Conservation (phyloP, 2,888 invertebrate genomes). For the Perithous albicinctus region DNA sequence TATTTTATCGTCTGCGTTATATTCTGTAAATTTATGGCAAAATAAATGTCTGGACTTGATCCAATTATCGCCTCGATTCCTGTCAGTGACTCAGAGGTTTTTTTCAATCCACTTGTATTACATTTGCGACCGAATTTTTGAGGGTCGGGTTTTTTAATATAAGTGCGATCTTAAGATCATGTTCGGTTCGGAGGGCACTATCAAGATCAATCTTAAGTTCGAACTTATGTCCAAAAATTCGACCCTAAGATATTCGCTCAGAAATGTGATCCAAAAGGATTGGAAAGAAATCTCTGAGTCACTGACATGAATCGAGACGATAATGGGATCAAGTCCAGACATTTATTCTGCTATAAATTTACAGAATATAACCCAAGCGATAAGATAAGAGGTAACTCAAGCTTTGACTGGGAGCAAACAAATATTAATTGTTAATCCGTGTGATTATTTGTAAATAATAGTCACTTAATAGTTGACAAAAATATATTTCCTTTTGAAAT, state of each 20-base stretch:
- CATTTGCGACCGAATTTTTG: conserved; percentile 14
- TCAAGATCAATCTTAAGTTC: too few species aligned
- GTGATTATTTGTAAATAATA: too few species aligned
- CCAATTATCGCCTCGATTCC: conserved; percentile 26
- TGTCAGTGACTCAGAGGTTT: background rate
- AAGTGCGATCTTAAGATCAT: too few species aligned
- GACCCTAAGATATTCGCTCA: conserved; percentile 4
- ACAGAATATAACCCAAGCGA: conserved; percentile 6
- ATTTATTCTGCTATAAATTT: conserved; percentile 14
- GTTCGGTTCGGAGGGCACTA: too few species aligned
- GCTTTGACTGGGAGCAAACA: conserved; percentile 23
- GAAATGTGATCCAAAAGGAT: conserved; percentile 1
- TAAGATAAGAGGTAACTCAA: conserved; percentile 10
- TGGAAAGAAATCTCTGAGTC: background rate
- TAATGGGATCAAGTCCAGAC: conserved; percentile 27
- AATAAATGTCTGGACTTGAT: conserved; percentile 18
- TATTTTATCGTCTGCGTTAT: conserved; percentile 12
- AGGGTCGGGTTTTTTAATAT: too few species aligned
- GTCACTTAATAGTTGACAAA: too few species aligned
- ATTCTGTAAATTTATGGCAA: conserved; percentile 22
- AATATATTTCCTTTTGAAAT: too few species aligned
- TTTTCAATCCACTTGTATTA: background rate
- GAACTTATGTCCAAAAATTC: too few species aligned
- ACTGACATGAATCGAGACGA: conserved; percentile 1
- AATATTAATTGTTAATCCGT: too few species aligned